Conservation (phyloP, 2,797 vertebrate genomes). For the Podarcis lilfordi region DNA sequence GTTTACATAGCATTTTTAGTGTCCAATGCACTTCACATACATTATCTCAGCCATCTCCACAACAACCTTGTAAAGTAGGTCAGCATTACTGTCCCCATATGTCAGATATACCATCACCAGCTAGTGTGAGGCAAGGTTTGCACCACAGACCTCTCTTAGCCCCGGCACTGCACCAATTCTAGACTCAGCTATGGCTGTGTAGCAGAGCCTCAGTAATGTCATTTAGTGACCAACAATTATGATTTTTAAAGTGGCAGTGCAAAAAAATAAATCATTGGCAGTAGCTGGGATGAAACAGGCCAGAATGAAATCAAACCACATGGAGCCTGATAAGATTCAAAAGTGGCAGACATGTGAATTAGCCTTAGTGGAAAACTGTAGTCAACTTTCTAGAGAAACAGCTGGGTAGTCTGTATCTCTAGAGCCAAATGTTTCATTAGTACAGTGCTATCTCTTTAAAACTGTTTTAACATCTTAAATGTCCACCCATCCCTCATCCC, state of each 20-base stretch:
- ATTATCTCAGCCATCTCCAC: background rate
- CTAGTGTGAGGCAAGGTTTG: background rate
- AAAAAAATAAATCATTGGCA: background rate
- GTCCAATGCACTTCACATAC: background rate
- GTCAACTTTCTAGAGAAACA: too few relatives aligned
- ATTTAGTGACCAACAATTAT: background rate
- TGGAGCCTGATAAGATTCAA: background rate
- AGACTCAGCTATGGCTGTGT: background rate
- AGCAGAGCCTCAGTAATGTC: background rate
- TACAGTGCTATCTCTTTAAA: background rate
- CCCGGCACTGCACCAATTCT: background rate
- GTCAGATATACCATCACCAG: background rate
- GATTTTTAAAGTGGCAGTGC: background rate
- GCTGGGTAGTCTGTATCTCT: background rate
- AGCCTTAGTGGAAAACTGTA: background rate
- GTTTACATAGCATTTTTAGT: background rate
- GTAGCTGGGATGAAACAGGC: background rate
- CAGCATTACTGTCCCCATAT: background rate
- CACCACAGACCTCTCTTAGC: background rate
- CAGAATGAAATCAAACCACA: background rate
- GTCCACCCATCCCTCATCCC: background rate
- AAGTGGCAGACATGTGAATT: background rate
- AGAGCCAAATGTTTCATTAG: background rate
- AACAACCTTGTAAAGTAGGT: background rate
- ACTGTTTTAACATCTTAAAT: background rate